These are phyloP conservation scores for Bedellia somnulentella DNA, from an alignment of 2,888 invertebrate genomes.

Conservation along the genomic window DNA sequence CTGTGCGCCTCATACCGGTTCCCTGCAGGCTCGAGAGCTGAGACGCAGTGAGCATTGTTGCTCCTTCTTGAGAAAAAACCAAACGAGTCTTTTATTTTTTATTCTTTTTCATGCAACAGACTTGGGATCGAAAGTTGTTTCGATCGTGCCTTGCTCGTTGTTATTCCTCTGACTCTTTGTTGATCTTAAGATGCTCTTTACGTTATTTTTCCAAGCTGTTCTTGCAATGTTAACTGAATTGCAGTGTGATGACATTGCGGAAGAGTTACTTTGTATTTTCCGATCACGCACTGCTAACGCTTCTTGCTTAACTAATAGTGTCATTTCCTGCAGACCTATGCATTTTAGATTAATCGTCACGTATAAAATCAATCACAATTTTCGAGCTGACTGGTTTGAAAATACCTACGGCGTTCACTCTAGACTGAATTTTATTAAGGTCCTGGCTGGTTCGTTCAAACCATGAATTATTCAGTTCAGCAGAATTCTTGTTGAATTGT, in stretches of 20 bases:
- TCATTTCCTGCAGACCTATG: constrained; percentile 24
- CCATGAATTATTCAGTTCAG: constrained; percentile 41
- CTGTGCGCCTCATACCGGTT: constrained; percentile 35
- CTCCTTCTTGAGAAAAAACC: constrained; percentile 42
- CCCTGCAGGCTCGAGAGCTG: constrained; percentile 15
- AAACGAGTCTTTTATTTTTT: constrained; percentile 35
- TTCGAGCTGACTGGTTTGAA: too few relatives aligned
- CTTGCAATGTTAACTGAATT: too few relatives aligned
- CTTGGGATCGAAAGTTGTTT: constrained; percentile 7
- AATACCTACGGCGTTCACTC: too few relatives aligned
- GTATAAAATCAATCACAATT: too few relatives aligned
- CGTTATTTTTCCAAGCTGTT: too few relatives aligned
- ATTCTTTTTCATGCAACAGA: constrained; percentile 18
- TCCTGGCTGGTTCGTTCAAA: too few relatives aligned
- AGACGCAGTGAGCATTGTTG: constrained; percentile 40
- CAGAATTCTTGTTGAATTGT: constrained; percentile 29
- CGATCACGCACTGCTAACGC: constrained; percentile 34
- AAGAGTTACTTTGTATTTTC: constrained; percentile 23
- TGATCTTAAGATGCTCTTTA: background rate
- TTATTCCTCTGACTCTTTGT: background rate
- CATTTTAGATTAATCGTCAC: too few relatives aligned
- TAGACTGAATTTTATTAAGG: too few relatives aligned
- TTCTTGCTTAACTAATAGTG: constrained; percentile 35
- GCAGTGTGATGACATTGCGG: constrained; percentile 14
- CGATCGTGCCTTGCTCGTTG: background rate